Conservation (phyloP, 2,797 vertebrate genomes). For the Heteromormyrus szaboi region DNA sequence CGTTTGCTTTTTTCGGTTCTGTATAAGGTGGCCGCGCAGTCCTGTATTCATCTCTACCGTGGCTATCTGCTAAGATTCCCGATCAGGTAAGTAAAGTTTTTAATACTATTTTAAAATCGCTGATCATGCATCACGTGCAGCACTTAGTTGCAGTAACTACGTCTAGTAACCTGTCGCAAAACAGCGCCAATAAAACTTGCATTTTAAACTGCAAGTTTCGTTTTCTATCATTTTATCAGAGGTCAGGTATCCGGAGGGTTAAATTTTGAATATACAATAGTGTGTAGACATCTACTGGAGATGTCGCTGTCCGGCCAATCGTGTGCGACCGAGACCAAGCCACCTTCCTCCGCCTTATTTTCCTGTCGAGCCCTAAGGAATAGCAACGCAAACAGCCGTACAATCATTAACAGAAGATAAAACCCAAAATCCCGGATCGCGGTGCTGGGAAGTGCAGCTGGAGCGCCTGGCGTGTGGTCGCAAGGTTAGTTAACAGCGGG, state of each 20-base stretch:
- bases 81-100: not conserved
- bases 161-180: not conserved
- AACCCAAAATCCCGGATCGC: not conserved
- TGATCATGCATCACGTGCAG: not conserved
- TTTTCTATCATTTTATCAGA: not conserved
- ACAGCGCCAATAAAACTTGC: not conserved
- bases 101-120: not conserved
- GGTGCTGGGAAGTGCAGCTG: not conserved
- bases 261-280: not conserved
- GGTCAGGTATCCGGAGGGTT: not conserved
- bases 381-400: not conserved
- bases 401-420: not conserved
- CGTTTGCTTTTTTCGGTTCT: not conserved
- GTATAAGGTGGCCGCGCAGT: not conserved
- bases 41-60: too few relatives aligned
- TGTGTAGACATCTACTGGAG: conserved; percentile 48
- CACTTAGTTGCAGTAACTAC: not conserved
- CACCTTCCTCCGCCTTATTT: not conserved
- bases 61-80: not conserved
- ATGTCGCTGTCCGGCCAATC: conserved; percentile 34
- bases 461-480: not conserved
- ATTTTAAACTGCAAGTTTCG: not conserved
- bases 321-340: not conserved
- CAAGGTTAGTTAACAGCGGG: not conserved
- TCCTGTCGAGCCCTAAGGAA: not conserved